Percentiles rank a stretch among this genome's conserved stretches.
Evolutionary conservation across 2,888 invertebrate species (phyloP).

Genomic region (Cancer borealis): DNA sequence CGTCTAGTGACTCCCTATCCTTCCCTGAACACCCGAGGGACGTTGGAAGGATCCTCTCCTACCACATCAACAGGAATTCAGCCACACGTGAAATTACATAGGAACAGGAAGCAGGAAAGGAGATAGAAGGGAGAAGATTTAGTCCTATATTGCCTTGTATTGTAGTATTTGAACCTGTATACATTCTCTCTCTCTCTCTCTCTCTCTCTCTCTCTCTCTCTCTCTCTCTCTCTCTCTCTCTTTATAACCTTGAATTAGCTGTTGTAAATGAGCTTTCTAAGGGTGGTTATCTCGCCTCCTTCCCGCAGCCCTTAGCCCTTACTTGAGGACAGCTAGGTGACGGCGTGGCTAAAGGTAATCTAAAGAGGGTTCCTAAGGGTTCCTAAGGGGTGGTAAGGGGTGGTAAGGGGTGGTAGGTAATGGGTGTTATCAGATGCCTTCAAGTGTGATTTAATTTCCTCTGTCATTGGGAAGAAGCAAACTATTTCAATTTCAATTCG

Average conservation of each 20-base stretch:
- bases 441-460: slow-evolving; percentile 2
- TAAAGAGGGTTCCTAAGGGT: neutral
- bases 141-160: neutral
- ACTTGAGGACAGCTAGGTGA: neutral
- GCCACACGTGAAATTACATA: slow-evolving; percentile 33
- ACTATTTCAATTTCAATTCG: neutral
- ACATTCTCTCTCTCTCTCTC: neutral
- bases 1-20: neutral
- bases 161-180: neutral
- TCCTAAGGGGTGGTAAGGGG: too few relatives aligned
- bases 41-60: neutral
- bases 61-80: neutral
- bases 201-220: neutral
- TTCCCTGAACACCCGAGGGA: neutral
- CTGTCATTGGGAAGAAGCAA: neutral
- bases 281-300: neutral
- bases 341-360: neutral
- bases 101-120: neutral
- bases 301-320: neutral
- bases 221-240: slow-evolving; percentile 24
- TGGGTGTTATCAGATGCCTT: neutral
- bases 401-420: neutral
- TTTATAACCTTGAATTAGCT: neutral
- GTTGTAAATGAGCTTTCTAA: neutral
- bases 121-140: neutral